phyloP scores from a whole-genome alignment of 2,797 vertebrate species.

The Siniperca undulata region DNA sequence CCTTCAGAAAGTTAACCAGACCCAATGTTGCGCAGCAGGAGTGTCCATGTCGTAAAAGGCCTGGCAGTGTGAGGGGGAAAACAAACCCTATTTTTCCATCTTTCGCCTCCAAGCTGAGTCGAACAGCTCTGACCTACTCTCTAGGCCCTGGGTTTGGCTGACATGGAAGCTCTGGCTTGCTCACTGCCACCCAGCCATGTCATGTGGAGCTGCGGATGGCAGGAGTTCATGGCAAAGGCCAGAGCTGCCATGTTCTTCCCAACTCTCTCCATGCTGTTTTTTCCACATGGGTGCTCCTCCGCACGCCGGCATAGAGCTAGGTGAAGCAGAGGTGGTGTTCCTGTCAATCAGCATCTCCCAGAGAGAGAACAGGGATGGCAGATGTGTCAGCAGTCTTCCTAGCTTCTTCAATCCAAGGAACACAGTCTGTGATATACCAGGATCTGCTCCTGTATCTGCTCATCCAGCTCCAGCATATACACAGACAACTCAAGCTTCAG shows the following conservation, averaged over 20 bases:
- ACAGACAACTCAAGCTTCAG: constrained; percentile 56
- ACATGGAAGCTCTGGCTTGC: constrained; percentile 79
- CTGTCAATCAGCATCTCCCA: constrained; percentile 73
- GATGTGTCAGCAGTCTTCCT: constrained; percentile 62
- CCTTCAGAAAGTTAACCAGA: constrained; percentile 66
- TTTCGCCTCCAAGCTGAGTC: constrained; percentile 70
- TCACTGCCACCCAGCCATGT: constrained; percentile 85
- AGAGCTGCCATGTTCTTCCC: constrained; percentile 77
- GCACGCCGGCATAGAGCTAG: constrained; percentile 39
- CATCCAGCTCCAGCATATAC: constrained; percentile 55
- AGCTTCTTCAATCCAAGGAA: constrained; percentile 64
- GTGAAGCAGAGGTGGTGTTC: constrained; percentile 70
- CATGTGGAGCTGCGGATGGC: constrained; percentile 74
- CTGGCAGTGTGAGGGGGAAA: constrained; percentile 80
- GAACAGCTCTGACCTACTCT: constrained; percentile 79
- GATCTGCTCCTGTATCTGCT: constrained; percentile 49
- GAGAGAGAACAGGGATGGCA: constrained; percentile 62
- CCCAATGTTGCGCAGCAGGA: constrained; percentile 72
- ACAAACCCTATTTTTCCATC: constrained; percentile 82
- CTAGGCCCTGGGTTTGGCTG: constrained; percentile 73
- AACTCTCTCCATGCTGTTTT: constrained; percentile 60
- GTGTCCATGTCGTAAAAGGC: constrained; percentile 73
- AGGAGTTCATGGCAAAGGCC: constrained; percentile 74
- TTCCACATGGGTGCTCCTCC: constrained; percentile 70
- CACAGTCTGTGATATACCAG: constrained; percentile 48